Evolutionary conservation across 2,113 vertebrate genomes (phyloP).

Genomic region (Onychostoma macrolepis): DNA sequence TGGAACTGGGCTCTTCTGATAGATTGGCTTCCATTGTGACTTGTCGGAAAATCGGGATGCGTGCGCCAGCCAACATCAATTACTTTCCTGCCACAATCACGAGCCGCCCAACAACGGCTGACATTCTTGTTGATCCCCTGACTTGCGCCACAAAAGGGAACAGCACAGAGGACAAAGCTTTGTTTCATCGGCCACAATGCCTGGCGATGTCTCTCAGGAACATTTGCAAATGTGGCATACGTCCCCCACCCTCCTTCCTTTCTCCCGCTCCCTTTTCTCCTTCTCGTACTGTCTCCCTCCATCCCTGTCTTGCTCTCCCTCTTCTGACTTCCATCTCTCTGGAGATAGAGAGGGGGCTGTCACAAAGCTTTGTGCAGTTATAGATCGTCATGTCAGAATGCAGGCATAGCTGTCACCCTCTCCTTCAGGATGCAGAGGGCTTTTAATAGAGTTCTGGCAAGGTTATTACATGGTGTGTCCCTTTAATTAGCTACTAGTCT

Average conservation of each 20-base stretch:
- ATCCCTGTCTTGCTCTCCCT: neutral
- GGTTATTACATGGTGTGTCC: slow-evolving; percentile 67
- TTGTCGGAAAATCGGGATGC: slow-evolving; percentile 32
- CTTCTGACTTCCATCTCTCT: slow-evolving; percentile 48
- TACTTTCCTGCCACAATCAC: slow-evolving; percentile 19
- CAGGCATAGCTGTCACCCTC: slow-evolving; percentile 62
- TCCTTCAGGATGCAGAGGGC: slow-evolving; percentile 57
- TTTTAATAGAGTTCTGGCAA: slow-evolving; percentile 60
- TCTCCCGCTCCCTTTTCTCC: slow-evolving; percentile 27
- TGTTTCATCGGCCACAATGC: slow-evolving; percentile 39
- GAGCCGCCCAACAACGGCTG: slow-evolving; percentile 29
- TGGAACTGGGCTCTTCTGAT: slow-evolving; percentile 50
- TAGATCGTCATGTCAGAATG: slow-evolving; percentile 72
- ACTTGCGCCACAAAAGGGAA: slow-evolving; percentile 15
- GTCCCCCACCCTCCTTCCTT: neutral
- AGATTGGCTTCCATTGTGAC: slow-evolving; percentile 40
- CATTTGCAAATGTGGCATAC: slow-evolving; percentile 22
- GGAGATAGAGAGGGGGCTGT: slow-evolving; percentile 63
- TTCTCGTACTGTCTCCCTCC: slow-evolving; percentile 23
- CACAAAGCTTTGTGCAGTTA: slow-evolving; percentile 65
- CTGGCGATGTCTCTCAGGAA: slow-evolving; percentile 39
- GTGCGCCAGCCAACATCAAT: slow-evolving; percentile 39
- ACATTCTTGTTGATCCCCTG: slow-evolving; percentile 27
- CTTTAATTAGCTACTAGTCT: slow-evolving; percentile 68
- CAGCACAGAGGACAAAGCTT: slow-evolving; percentile 46